These are phyloP conservation scores for Calcarius lapponicus DNA, from an alignment of 2,797 vertebrate species.

Conservation along the genomic window DNA sequence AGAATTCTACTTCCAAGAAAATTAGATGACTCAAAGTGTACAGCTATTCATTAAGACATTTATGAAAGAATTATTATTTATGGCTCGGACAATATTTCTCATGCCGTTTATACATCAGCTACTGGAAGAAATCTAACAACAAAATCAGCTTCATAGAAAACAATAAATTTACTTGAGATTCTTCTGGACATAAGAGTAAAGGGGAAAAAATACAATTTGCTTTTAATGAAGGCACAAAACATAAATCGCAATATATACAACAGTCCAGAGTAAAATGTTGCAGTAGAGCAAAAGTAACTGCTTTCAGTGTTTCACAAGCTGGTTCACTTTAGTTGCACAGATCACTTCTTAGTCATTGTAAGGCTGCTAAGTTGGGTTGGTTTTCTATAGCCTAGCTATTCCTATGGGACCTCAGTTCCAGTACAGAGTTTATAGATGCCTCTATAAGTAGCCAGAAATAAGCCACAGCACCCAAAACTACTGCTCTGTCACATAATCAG, in stretches of 20 bases:
- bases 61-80: slow-evolving; percentile 6
- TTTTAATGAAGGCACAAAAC: background rate
- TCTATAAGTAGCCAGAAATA: background rate
- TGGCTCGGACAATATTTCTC: background rate
- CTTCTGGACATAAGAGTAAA: background rate
- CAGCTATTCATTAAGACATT: slow-evolving; percentile 25
- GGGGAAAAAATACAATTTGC: background rate
- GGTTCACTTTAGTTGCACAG: background rate
- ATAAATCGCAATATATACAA: background rate
- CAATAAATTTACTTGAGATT: background rate
- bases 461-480: background rate
- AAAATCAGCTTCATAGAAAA: slow-evolving; percentile 10
- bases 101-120: background rate
- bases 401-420: background rate
- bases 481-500: background rate
- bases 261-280: background rate
- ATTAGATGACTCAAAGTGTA: slow-evolving; percentile 24
- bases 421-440: background rate
- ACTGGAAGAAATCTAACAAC: background rate
- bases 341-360: background rate
- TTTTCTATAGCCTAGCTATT: background rate
- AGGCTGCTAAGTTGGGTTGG: background rate
- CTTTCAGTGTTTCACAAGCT: background rate
- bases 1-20: slow-evolving; percentile 37
- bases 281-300: background rate